These are phyloP conservation scores for Apodemus sylvaticus DNA, from an alignment of 2,113 vertebrate species.

Conservation along the genomic window DNA sequence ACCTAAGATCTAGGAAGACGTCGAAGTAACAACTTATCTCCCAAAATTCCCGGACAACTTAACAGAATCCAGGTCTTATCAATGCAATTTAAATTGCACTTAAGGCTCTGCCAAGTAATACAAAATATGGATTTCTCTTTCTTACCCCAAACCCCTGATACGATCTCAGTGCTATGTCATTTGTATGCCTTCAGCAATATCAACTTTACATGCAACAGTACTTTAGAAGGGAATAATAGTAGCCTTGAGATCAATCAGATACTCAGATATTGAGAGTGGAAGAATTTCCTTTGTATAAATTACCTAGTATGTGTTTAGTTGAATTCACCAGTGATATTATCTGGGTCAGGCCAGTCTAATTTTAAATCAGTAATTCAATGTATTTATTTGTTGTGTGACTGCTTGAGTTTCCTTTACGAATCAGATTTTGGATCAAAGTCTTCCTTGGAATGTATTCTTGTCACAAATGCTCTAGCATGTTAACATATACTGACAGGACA, in stretches of 20 bases:
- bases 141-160: not conserved
- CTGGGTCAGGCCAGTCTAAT: not conserved
- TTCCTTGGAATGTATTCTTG: not conserved
- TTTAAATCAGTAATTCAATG: not conserved
- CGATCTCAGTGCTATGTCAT: not conserved
- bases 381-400: not conserved
- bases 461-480: not conserved
- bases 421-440: not conserved
- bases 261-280: not conserved
- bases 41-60: not conserved
- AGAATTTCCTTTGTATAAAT: not conserved
- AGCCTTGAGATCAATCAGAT: not conserved
- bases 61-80: not conserved
- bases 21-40: not conserved
- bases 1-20: not conserved
- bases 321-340: not conserved
- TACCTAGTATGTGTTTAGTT: not conserved
- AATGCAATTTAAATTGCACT: not conserved
- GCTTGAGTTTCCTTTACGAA: not conserved
- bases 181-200: not conserved
- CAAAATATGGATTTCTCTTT: not conserved
- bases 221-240: conserved; percentile 15
- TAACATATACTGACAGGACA: not conserved
- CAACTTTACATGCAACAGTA: not conserved
- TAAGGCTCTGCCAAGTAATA: not conserved